A percentile compares a stretch with the other conserved stretches of the same genome.
Evolutionary conservation across 2,797 vertebrate species (phyloP).

Genomic region (Chelon auratus): DNA sequence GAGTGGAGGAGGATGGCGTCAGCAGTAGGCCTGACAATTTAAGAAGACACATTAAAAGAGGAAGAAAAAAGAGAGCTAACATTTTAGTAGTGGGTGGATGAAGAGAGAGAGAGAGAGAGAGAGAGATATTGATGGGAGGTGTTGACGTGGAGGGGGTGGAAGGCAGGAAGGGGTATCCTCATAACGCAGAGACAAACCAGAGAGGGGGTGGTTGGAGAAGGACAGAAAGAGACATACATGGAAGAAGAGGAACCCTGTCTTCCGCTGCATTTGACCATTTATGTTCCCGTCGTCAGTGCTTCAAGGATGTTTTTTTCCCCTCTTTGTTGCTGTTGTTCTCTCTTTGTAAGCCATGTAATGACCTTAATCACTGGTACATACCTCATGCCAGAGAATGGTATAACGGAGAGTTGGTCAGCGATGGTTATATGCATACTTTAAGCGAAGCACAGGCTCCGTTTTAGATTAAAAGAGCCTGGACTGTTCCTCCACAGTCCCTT

Average conservation of each 20-base stretch:
- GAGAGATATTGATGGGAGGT: slow-evolving; percentile 61
- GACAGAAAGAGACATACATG: slow-evolving; percentile 56
- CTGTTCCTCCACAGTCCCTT: slow-evolving; percentile 29
- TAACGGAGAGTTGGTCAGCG: background rate
- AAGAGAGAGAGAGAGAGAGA: background rate
- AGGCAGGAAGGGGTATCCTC: slow-evolving; percentile 74
- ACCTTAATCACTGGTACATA: background rate
- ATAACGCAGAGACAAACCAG: slow-evolving; percentile 33
- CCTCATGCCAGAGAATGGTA: background rate
- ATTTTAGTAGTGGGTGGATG: slow-evolving; percentile 63
- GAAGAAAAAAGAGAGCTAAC: slow-evolving; percentile 63
- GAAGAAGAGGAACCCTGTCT: slow-evolving; percentile 70
- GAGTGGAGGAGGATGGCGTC: slow-evolving; percentile 87
- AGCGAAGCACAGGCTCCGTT: slow-evolving; percentile 4
- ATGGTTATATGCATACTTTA: slow-evolving; percentile 9
- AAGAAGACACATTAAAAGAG: slow-evolving; percentile 79
- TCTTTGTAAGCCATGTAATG: slow-evolving; percentile 6
- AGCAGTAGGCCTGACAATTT: slow-evolving; percentile 82
- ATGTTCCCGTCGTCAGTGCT: slow-evolving; percentile 11
- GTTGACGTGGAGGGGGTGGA: slow-evolving; percentile 50
- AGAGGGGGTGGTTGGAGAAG: slow-evolving; percentile 50
- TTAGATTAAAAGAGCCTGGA: slow-evolving; percentile 14
- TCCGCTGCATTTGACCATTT: slow-evolving; percentile 49
- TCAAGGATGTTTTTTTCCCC: background rate
- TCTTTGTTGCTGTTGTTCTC: slow-evolving; percentile 3